phyloP scores from a whole-genome alignment of 1,140 invertebrate species.

The Pogonus chalceus region DNA sequence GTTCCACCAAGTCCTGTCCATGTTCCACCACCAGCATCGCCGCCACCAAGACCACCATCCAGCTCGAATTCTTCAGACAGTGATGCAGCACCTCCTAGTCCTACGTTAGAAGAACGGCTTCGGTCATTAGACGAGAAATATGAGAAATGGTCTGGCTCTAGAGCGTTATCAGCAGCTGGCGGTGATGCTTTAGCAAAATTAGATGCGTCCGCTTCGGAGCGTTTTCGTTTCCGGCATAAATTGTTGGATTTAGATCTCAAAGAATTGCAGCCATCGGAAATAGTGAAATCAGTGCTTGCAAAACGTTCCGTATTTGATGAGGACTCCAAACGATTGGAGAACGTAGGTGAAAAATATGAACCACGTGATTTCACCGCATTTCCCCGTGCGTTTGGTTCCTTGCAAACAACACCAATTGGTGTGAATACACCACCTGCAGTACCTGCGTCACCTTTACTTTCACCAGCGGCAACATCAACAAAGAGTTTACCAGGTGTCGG shows the following conservation, averaged over 20 bases:
- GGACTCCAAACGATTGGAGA: slow-evolving; percentile 85
- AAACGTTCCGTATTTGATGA: slow-evolving; percentile 93
- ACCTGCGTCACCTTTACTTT: slow-evolving; percentile 15
- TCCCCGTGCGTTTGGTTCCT: slow-evolving; percentile 10
- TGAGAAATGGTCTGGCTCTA: slow-evolving; percentile 73
- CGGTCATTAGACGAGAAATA: slow-evolving; percentile 83
- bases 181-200: slow-evolving; percentile 47
- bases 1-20: slow-evolving; percentile 29
- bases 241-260: slow-evolving; percentile 52
- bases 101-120: slow-evolving; percentile 79
- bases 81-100: slow-evolving; percentile 45
- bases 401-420: slow-evolving; percentile 18
- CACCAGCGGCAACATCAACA: slow-evolving; percentile 22
- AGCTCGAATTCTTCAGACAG: slow-evolving; percentile 49
- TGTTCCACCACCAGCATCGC: slow-evolving; percentile 46
- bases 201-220: slow-evolving; percentile 40
- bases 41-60: slow-evolving; percentile 44
- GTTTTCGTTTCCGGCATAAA: slow-evolving; percentile 47
- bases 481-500: slow-evolving; percentile 12
- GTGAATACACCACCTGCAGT: slow-evolving; percentile 17
- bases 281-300: slow-evolving; percentile 82
- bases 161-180: slow-evolving; percentile 46
- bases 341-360: slow-evolving; percentile 78
- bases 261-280: slow-evolving; percentile 83
- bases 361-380: slow-evolving; percentile 49